Evolutionary conservation across 2,797 vertebrate genomes (phyloP).

Genomic region (Loris lydekkerianus): DNA sequence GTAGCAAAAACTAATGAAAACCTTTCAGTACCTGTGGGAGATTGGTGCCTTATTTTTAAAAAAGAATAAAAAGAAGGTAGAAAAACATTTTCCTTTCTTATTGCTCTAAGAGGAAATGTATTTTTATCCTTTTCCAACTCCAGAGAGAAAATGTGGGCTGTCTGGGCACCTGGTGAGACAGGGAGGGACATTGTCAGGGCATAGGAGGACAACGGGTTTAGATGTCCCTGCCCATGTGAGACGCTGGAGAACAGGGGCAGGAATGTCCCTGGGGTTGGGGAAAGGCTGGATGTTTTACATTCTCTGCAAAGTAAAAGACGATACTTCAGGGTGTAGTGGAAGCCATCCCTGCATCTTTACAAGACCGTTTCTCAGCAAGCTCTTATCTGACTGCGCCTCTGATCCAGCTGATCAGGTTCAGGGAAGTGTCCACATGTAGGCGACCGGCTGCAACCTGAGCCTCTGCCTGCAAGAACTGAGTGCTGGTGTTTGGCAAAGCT

Average conservation of each 20-base stretch:
- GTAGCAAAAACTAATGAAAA: neutral
- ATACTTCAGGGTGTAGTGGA: neutral
- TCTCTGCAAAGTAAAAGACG: neutral
- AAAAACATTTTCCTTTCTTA: neutral
- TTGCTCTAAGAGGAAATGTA: neutral
- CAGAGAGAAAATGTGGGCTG: neutral
- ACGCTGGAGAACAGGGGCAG: no score
- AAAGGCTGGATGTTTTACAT: neutral
- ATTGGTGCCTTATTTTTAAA: neutral
- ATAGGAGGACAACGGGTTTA: no score
- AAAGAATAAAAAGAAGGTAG: neutral
- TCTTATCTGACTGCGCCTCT: neutral
- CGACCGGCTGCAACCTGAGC: neutral
- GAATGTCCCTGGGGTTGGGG: no score
- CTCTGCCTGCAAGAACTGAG: neutral
- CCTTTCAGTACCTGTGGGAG: neutral
- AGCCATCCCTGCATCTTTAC: neutral
- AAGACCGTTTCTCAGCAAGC: neutral
- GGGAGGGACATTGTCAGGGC: no score
- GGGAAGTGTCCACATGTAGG: neutral
- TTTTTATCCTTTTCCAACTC: neutral
- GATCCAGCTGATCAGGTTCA: neutral
- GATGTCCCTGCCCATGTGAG: neutral
- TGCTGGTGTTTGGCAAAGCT: neutral
- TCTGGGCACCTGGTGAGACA: neutral